Evolutionary conservation across 2,888 invertebrate genomes (phyloP).

Genomic region (Ormyrus pomaceus): DNA sequence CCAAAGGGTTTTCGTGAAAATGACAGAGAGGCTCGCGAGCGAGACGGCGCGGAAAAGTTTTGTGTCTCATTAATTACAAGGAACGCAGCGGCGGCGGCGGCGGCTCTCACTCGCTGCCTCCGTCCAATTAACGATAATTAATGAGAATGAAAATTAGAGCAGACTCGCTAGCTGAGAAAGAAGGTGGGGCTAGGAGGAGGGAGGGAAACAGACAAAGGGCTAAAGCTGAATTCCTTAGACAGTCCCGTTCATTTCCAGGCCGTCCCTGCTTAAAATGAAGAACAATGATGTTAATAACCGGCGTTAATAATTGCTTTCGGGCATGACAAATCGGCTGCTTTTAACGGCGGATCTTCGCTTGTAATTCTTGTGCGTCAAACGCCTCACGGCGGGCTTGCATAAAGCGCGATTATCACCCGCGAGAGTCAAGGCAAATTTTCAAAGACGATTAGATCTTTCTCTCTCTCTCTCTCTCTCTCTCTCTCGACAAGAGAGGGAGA

Average conservation of each 20-base stretch:
- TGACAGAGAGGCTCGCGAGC: neutral
- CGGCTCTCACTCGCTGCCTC: neutral
- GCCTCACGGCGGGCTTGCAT: too few relatives aligned
- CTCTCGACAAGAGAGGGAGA: too few relatives aligned
- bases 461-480: too few relatives aligned
- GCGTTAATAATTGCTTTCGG: constrained; percentile 25
- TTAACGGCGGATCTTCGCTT: constrained; percentile 1
- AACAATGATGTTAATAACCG: constrained; percentile 41
- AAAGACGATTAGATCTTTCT: neutral
- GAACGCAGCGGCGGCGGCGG: constrained; percentile 14
- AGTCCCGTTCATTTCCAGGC: too few relatives aligned
- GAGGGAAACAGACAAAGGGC: constrained; percentile 20
- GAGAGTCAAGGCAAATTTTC: neutral
- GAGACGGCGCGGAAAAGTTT: constrained; percentile 19
- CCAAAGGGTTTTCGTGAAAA: neutral
- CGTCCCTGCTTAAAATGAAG: neutral
- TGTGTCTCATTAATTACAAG: constrained; percentile 46
- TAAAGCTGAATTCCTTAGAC: neutral
- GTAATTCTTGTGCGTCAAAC: constrained; percentile 13
- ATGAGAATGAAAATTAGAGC: constrained; percentile 47
- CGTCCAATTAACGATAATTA: constrained; percentile 53
- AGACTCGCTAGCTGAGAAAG: neutral
- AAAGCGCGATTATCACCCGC: neutral
- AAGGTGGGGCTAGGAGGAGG: neutral
- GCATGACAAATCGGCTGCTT: constrained; percentile 9